Evolutionary conservation across 2,888 invertebrate genomes (phyloP).

Genomic region (Tanytarsus gracilentus): DNA sequence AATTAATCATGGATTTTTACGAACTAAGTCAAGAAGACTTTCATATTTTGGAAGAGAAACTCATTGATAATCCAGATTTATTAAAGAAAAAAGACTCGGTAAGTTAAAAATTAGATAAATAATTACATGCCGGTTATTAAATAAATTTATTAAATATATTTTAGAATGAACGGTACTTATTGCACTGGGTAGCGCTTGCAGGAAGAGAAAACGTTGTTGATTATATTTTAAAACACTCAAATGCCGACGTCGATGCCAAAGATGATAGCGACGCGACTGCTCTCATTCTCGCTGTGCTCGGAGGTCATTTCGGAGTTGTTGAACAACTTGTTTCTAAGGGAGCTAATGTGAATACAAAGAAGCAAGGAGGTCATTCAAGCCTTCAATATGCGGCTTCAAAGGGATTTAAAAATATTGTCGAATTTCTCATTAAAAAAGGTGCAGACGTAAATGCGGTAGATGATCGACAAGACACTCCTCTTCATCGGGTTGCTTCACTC

Average conservation of each 20-base stretch:
- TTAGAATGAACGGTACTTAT: slow-evolving; percentile 21
- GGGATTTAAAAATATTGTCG: slow-evolving; percentile 28
- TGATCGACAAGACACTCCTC: slow-evolving; percentile 27
- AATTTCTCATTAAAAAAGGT: slow-evolving; percentile 25
- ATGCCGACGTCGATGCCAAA: slow-evolving; percentile 14
- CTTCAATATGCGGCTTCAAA: slow-evolving; percentile 31
- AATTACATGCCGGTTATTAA: background rate
- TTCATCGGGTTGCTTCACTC: slow-evolving; percentile 30
- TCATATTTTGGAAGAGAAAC: slow-evolving; percentile 15
- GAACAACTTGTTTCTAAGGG: slow-evolving; percentile 27
- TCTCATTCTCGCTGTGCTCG: slow-evolving; percentile 30
- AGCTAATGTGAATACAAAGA: slow-evolving; percentile 30
- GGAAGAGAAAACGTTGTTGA: slow-evolving; percentile 26
- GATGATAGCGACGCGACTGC: slow-evolving; percentile 30
- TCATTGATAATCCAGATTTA: slow-evolving; percentile 2
- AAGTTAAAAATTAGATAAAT: background rate
- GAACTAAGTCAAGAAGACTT: slow-evolving; percentile 21
- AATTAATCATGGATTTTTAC: slow-evolving; percentile 24
- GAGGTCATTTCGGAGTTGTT: slow-evolving; percentile 29
- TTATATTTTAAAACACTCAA: slow-evolving; percentile 13
- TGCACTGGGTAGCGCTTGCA: slow-evolving; percentile 27
- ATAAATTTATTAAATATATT: background rate
- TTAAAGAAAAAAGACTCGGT: slow-evolving; percentile 15
- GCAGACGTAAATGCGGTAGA: slow-evolving; percentile 30
- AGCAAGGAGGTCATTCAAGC: slow-evolving; percentile 29